phyloP scores from a whole-genome alignment of 2,888 invertebrate species.

The Drosophila recens region DNA sequence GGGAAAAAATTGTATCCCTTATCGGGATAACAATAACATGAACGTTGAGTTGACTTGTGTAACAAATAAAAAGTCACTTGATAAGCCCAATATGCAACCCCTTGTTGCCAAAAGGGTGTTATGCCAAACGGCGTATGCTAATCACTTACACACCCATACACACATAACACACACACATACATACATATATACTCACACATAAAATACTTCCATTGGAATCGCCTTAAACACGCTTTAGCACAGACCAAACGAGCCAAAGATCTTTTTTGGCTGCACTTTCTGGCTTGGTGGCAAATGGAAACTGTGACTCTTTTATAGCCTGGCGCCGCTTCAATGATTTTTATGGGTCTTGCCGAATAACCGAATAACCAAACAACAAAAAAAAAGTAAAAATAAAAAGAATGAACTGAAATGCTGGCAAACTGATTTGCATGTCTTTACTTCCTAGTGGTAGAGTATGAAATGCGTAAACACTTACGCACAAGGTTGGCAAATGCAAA shows the following conservation, averaged over 20 bases:
- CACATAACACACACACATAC: constrained; percentile 14
- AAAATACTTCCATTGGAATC: constrained; percentile 41
- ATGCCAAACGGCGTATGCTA: constrained; percentile 72
- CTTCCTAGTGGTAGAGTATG: constrained; percentile 2
- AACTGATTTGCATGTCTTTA: constrained; percentile 72
- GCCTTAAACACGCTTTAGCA: constrained; percentile 71
- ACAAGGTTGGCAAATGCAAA: neutral
- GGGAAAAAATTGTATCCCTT: constrained; percentile 62
- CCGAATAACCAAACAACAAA: constrained; percentile 25
- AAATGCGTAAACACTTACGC: neutral
- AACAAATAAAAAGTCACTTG: constrained; percentile 74
- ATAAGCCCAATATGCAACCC: constrained; percentile 76
- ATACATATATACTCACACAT: constrained; percentile 12
- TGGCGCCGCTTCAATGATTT: constrained; percentile 81
- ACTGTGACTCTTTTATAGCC: constrained; percentile 73
- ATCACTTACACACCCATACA: constrained; percentile 56
- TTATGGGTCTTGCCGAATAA: constrained; percentile 66
- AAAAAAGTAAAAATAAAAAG: constrained; percentile 24
- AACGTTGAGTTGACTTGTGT: constrained; percentile 69
- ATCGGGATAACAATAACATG: constrained; percentile 51
- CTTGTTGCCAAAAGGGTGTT: constrained; percentile 68
- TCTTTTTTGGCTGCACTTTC: constrained; percentile 40
- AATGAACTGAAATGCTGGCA: constrained; percentile 38
- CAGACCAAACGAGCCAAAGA: constrained; percentile 66
- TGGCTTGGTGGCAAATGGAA: constrained; percentile 61